phyloP scores from a whole-genome alignment of 2,888 invertebrate species.

The Caenorhabditis sp. region DNA sequence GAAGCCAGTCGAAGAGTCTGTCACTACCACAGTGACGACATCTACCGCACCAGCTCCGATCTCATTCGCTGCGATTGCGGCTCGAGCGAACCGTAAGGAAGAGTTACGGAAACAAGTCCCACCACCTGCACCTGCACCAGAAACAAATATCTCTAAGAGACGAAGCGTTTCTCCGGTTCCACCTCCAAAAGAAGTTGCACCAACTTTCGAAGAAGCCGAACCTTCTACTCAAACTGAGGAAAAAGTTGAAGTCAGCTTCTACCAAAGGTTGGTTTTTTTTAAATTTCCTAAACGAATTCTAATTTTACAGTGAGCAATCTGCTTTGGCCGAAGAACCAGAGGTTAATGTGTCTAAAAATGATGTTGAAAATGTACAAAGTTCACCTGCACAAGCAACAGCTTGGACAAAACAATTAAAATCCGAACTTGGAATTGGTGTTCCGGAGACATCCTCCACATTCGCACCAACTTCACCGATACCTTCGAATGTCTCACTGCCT shows the following conservation, averaged over 20 bases:
- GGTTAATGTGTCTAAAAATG: slow-evolving; percentile 30
- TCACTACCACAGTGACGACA: slow-evolving; percentile 36
- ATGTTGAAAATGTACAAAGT: slow-evolving; percentile 34
- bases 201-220: slow-evolving; percentile 21
- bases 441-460: slow-evolving; percentile 13
- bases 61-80: slow-evolving; percentile 54
- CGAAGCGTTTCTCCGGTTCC: slow-evolving; percentile 35
- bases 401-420: slow-evolving; percentile 60
- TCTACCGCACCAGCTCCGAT: slow-evolving; percentile 43
- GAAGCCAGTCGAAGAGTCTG: slow-evolving; percentile 34
- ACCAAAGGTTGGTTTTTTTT: slow-evolving; percentile 11
- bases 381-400: slow-evolving; percentile 39
- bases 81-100: slow-evolving; percentile 46
- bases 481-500: slow-evolving; percentile 13
- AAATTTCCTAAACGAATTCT: background rate
- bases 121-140: slow-evolving; percentile 19
- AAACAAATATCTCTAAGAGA: background rate
- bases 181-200: slow-evolving; percentile 15
- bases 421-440: slow-evolving; percentile 59
- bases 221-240: slow-evolving; percentile 16
- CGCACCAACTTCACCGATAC: slow-evolving; percentile 18
- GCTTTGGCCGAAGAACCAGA: slow-evolving; percentile 24
- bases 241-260: slow-evolving; percentile 26
- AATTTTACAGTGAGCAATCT: slow-evolving; percentile 23
- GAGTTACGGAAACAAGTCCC: slow-evolving; percentile 35